Evolutionary conservation across 2,888 invertebrate species (phyloP), one percentile per base, ranked within the genome.

Genomic region (Gari tellinella): DNA sequence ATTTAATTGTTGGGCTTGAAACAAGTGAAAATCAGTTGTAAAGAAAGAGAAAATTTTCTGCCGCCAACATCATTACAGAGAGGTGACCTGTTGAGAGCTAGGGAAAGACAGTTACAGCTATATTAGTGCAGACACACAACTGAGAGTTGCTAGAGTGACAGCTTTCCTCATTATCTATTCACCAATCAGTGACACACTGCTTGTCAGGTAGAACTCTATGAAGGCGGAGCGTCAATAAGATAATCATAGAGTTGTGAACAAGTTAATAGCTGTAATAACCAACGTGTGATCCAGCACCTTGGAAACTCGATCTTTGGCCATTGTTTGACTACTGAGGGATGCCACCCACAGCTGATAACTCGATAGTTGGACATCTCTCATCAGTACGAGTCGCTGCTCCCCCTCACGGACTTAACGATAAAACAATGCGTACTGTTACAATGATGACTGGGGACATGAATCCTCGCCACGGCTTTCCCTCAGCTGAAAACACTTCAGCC

Each of bases 271-370:
- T 57, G 57, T 31, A 45, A 31, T 31, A 31, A 31, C 31, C 31
- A 31, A 31, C 4, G 31, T 31, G 31, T 31, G 31, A 31, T 31
- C 31, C 31, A 31, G 31, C 31, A 31, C 31, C 31, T 31, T 31
- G 31, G 31, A 31, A 31, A 31, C 31, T 31, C 31, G 31, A 31
- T 31, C 31, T 31, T 31, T 31, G 31, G 31, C 31, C 21, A 45
- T 26, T 25, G 43, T 57, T 43, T 57, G 43, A 57, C 45, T 56
- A 60, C n/a, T 48, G 64, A 65, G 79, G 51, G 62, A 84, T 84
- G 84, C 79, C 84, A 61, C 84, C 84, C 23, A 84, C 82, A 51
- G 82, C 84, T 61, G 82, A 81, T 72, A 70, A 73, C 38, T 23
- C 76, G 57, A 69, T 78, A 69, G 57, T 63, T 26, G 72, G 72